phyloP scores from a whole-genome alignment of 2,797 vertebrate species.

The Mycteria americana region DNA sequence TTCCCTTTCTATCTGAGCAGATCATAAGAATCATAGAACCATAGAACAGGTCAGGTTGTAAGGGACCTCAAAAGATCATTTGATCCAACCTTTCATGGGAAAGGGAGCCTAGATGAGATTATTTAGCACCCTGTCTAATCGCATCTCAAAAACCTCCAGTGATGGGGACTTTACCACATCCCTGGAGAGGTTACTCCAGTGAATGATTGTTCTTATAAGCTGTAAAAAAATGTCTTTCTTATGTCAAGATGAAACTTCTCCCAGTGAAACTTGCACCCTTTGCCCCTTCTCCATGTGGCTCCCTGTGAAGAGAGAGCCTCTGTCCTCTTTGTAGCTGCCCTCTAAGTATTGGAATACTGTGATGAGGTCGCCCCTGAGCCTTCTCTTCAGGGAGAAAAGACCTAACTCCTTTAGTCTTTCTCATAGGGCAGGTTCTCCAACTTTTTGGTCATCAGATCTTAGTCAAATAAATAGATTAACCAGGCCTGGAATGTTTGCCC shows the following conservation, averaged over 20 bases:
- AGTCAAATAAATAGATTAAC: background rate
- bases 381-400: background rate
- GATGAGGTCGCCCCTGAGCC: background rate
- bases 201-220: background rate
- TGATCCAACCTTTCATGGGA: accelerated
- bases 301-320: background rate
- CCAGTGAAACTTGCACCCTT: background rate
- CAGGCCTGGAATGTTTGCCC: background rate
- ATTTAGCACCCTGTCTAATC: background rate
- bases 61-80: background rate
- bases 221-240: background rate
- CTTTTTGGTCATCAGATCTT: background rate
- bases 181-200: background rate
- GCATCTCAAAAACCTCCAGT: background rate
- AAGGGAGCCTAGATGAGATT: background rate
- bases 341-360: background rate
- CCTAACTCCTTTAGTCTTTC: background rate
- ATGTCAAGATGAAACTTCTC: background rate
- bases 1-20: background rate
- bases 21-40: background rate
- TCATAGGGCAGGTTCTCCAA: background rate
- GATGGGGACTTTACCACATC: background rate
- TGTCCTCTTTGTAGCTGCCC: background rate
- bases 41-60: background rate
- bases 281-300: background rate